Percentiles rank a stretch among this genome's conserved stretches.
These are phyloP conservation scores for Apamea monoglypha DNA, from an alignment of 2,888 invertebrate genomes.

Conservation along the genomic window DNA sequence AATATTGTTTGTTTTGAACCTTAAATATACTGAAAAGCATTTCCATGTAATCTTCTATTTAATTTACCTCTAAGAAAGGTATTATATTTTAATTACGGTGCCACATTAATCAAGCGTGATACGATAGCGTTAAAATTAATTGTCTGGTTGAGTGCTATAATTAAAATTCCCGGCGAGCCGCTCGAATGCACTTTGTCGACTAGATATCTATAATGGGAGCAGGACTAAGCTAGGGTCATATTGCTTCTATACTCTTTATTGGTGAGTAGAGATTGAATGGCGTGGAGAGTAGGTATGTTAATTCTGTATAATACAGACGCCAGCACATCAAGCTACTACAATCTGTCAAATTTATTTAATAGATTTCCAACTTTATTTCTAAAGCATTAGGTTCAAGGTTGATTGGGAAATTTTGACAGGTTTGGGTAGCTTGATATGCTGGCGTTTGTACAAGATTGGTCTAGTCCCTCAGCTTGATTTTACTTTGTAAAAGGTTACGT, in stretches of 20 bases:
- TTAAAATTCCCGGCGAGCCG: slow-evolving; percentile 61
- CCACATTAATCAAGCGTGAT: slow-evolving; percentile 34
- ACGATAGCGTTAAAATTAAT: slow-evolving; percentile 48
- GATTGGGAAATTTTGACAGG: no score
- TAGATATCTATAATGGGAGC: background rate
- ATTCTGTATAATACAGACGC: no score
- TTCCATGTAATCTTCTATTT: background rate
- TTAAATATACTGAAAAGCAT: background rate
- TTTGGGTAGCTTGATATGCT: no score
- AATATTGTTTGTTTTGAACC: background rate
- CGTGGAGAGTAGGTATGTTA: no score
- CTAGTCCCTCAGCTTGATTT: background rate
- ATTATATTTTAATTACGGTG: slow-evolving; percentile 43
- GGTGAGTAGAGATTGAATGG: background rate
- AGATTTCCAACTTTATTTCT: no score
- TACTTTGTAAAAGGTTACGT: background rate
- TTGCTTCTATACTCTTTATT: slow-evolving; percentile 5
- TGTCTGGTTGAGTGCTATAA: slow-evolving; percentile 51
- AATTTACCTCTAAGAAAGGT: slow-evolving; percentile 13
- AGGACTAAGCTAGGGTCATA: background rate
- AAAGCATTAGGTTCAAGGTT: no score
- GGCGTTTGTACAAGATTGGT: no score
- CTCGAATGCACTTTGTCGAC: slow-evolving; percentile 43
- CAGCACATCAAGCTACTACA: no score
- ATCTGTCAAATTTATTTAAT: no score